Evolutionary conservation across 2,797 vertebrate species (phyloP).

Genomic region (Vireo griseus): DNA sequence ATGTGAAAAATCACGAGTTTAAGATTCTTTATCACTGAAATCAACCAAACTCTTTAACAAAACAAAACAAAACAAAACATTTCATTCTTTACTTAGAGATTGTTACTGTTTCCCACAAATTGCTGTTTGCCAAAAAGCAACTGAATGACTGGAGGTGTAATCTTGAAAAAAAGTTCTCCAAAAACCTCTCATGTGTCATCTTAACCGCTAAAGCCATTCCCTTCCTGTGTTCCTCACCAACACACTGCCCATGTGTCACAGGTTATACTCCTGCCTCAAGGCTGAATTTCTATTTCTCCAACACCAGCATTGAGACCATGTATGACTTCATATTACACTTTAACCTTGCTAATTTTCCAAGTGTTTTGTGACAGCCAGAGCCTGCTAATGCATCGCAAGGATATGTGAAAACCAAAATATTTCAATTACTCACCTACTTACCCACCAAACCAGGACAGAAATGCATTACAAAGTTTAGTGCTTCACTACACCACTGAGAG

Average conservation of each 20-base stretch:
- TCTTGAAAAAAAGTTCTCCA: background rate
- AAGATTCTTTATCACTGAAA: background rate
- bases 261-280: background rate
- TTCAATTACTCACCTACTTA: background rate
- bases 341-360: background rate
- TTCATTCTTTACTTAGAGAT: background rate
- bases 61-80: background rate
- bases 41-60: background rate
- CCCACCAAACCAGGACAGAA: background rate
- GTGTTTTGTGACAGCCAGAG: background rate
- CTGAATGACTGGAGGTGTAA: background rate
- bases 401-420: background rate
- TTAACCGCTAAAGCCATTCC: background rate
- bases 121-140: background rate
- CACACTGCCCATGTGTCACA: background rate
- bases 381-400: background rate
- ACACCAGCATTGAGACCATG: background rate
- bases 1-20: background rate
- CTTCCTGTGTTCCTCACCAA: background rate
- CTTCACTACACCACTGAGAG: background rate
- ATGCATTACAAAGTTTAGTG: background rate
- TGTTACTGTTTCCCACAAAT: background rate
- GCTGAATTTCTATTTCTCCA: background rate
- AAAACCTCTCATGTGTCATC: background rate
- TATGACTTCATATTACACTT: background rate